Percentiles rank a stretch among this genome's conserved stretches.
phyloP scores from a whole-genome alignment of 2,888 invertebrate genomes.

The Volucella inanis region DNA sequence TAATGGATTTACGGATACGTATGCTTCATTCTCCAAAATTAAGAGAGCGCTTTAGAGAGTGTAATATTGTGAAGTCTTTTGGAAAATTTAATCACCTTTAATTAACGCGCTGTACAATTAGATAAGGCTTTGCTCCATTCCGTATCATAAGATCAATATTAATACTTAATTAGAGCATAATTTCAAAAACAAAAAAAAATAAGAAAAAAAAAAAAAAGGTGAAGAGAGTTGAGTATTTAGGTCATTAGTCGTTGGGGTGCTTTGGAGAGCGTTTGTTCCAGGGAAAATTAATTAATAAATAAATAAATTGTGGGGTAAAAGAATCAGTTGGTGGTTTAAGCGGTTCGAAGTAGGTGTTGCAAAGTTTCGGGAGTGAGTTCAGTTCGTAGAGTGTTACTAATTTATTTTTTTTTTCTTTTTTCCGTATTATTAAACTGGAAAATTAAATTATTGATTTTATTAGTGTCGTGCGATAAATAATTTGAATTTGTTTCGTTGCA shows the following conservation, averaged over 20 bases:
- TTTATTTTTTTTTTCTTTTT: too few relatives aligned
- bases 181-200: slow-evolving; percentile 32
- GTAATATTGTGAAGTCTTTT: slow-evolving; percentile 15
- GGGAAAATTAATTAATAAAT: slow-evolving; percentile 50
- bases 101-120: slow-evolving; percentile 52
- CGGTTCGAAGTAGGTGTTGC: slow-evolving; percentile 41
- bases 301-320: slow-evolving; percentile 38
- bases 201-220: slow-evolving; percentile 2
- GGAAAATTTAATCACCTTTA: slow-evolving; percentile 45
- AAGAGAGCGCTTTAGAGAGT: slow-evolving; percentile 13
- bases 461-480: too few relatives aligned
- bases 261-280: slow-evolving; percentile 8
- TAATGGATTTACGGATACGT: slow-evolving; percentile 3
- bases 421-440: too few relatives aligned
- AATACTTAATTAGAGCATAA: slow-evolving; percentile 42
- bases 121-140: slow-evolving; percentile 52
- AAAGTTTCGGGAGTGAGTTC: too few relatives aligned
- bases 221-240: slow-evolving; percentile 2
- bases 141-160: slow-evolving; percentile 53
- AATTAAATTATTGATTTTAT: too few relatives aligned
- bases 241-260: slow-evolving; percentile 9
- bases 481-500: too few relatives aligned
- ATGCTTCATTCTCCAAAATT: neutral
- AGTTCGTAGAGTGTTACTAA: too few relatives aligned
- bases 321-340: slow-evolving; percentile 52